phyloP scores from a whole-genome alignment of 2,888 invertebrate genomes.

The Biston stratarius region DNA sequence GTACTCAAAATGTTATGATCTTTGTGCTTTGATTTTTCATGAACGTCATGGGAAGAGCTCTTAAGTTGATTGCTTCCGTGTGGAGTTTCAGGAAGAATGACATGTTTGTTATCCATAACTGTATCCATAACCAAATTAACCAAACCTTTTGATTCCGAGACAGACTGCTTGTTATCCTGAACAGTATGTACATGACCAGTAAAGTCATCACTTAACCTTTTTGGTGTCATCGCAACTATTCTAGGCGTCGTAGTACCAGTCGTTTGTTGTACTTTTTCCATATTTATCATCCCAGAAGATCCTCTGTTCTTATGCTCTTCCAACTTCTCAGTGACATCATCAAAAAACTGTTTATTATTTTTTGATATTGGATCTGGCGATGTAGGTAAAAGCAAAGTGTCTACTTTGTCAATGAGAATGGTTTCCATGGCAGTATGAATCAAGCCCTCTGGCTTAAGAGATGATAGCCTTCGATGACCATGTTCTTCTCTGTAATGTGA shows the following conservation, averaged over 20 bases:
- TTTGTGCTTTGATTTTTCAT: slow-evolving; percentile 29
- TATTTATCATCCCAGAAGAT: slow-evolving; percentile 34
- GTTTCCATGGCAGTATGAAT: slow-evolving; percentile 86
- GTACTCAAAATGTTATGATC: slow-evolving; percentile 35
- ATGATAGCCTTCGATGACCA: slow-evolving; percentile 60
- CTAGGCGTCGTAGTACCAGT: slow-evolving; percentile 44
- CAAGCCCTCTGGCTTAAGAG: slow-evolving; percentile 72
- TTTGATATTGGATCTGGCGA: slow-evolving; percentile 64
- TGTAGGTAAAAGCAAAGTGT: slow-evolving; percentile 72
- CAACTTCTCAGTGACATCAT: slow-evolving; percentile 73
- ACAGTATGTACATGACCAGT: slow-evolving; percentile 31
- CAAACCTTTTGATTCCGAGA: slow-evolving; percentile 48
- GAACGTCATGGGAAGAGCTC: slow-evolving; percentile 26
- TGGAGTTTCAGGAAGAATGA: slow-evolving; percentile 26
- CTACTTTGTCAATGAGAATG: slow-evolving; percentile 85
- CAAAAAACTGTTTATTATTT: slow-evolving; percentile 69
- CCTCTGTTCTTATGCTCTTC: slow-evolving; percentile 69
- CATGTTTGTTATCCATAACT: slow-evolving; percentile 38
- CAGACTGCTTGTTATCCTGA: slow-evolving; percentile 20
- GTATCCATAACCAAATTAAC: slow-evolving; percentile 59
- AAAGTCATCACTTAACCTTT: slow-evolving; percentile 44
- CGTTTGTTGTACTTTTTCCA: slow-evolving; percentile 44
- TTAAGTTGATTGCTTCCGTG: slow-evolving; percentile 21
- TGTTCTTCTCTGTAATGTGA: slow-evolving; percentile 59
- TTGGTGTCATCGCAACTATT: slow-evolving; percentile 45